phyloP scores from a whole-genome alignment of 2,113 vertebrate species.

The Callaeas wilsoni region DNA sequence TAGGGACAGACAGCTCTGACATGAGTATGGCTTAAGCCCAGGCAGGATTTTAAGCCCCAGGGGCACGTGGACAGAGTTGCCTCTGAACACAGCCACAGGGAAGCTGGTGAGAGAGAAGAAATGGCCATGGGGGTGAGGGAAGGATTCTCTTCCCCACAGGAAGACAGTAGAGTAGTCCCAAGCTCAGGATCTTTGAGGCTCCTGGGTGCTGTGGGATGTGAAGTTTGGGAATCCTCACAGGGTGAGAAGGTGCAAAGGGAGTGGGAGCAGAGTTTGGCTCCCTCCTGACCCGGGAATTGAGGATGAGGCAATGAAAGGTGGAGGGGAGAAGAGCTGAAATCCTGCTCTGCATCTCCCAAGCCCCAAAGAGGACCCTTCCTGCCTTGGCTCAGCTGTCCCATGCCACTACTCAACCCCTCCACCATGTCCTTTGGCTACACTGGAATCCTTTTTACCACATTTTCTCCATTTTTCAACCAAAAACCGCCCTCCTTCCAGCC shows the following conservation, averaged over 20 bases:
- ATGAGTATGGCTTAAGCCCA: not conserved
- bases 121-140: not conserved
- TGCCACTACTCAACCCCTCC: fast-evolving
- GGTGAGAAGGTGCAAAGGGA: not conserved
- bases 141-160: not conserved
- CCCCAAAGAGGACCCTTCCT: too few species aligned
- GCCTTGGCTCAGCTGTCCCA: not conserved
- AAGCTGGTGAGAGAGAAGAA: not conserved
- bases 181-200: not conserved
- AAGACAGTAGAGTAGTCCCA: not conserved
- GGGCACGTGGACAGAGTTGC: not conserved
- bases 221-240: fast-evolving
- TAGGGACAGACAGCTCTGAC: slow-evolving; percentile 23
- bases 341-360: not conserved
- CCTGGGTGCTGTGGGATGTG: not conserved
- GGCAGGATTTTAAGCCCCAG: not conserved
- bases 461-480: not conserved
- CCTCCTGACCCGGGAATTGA: fast-evolving
- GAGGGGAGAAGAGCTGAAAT: not conserved
- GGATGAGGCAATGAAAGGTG: not conserved
- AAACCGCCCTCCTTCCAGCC: not conserved
- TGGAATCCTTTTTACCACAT: not conserved
- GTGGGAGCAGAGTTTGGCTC: not conserved
- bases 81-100: not conserved
- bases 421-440: fast-evolving